These are phyloP conservation scores for Corydoras maculifer DNA, from an alignment of 2,113 vertebrate species.

Conservation along the genomic window DNA sequence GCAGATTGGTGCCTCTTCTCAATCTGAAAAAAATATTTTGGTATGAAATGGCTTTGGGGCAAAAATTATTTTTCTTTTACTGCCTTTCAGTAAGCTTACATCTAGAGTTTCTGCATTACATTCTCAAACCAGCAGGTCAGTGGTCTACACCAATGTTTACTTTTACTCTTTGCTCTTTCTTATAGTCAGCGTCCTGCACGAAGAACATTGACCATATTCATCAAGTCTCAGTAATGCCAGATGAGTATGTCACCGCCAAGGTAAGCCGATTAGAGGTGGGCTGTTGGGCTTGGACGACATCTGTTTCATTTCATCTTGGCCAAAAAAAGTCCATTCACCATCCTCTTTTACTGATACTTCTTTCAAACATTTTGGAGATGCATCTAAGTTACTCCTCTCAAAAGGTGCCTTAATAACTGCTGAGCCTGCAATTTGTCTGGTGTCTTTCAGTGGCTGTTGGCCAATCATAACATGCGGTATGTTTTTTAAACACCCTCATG, in stretches of 20 bases:
- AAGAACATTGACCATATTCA: slow-evolving; percentile 48
- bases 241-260: slow-evolving; percentile 59
- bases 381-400: slow-evolving; percentile 37
- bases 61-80: background rate
- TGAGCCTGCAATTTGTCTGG: slow-evolving; percentile 13
- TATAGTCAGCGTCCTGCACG: slow-evolving; percentile 35
- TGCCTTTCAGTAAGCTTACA: background rate
- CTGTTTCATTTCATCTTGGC: slow-evolving; percentile 56
- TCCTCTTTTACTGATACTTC: slow-evolving; percentile 45
- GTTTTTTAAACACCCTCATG: slow-evolving; percentile 13
- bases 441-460: slow-evolving; percentile 4
- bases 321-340: slow-evolving; percentile 38
- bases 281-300: slow-evolving; percentile 65
- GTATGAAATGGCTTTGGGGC: no score
- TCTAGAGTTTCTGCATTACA: background rate
- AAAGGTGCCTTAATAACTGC: slow-evolving; percentile 13
- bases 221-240: slow-evolving; percentile 58
- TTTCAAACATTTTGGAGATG: slow-evolving; percentile 52
- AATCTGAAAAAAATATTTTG: no score
- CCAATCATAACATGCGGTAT: slow-evolving; percentile 18
- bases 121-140: slow-evolving; percentile 12
- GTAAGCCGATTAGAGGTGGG: slow-evolving; percentile 72
- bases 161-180: slow-evolving; percentile 27
- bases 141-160: background rate
- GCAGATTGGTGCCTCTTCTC: no score